Evolutionary conservation across 2,888 invertebrate genomes (phyloP).

Genomic region (Melinaea marsaeus): DNA sequence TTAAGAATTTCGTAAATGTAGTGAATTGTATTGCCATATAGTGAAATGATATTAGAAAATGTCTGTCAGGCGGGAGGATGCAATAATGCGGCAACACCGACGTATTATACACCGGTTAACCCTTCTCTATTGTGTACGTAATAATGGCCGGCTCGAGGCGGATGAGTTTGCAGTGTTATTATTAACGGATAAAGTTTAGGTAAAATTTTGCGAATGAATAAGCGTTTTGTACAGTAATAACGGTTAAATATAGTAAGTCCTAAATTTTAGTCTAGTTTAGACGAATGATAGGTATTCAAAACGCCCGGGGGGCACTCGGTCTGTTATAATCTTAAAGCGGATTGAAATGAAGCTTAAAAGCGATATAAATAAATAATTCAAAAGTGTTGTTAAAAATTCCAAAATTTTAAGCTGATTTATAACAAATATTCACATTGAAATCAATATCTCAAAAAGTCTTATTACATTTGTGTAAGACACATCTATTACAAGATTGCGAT

Average conservation of each 20-base stretch:
- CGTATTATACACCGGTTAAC: conserved; percentile 51
- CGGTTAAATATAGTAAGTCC: conserved; percentile 57
- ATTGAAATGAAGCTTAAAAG: background rate
- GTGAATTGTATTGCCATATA: conserved; percentile 70
- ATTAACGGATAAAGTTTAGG: conserved; percentile 50
- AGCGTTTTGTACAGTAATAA: conserved; percentile 75
- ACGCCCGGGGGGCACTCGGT: conserved; percentile 53
- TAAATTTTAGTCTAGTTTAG: conserved; percentile 64
- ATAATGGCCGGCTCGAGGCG: conserved; percentile 61
- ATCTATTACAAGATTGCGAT: conserved; percentile 10
- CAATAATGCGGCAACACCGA: conserved; percentile 51
- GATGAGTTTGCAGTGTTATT: conserved; percentile 37
- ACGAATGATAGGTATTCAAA: conserved; percentile 48
- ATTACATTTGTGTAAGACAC: conserved; percentile 9
- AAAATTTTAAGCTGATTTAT: too few relatives aligned
- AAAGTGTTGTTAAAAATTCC: too few relatives aligned
- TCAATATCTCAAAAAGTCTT: background rate
- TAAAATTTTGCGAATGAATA: conserved; percentile 69
- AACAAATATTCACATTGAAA: too few relatives aligned
- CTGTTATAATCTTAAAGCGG: conserved; percentile 1
- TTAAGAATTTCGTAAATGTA: conserved; percentile 66
- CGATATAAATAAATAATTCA: too few relatives aligned
- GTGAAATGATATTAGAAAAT: conserved; percentile 68
- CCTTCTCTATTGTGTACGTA: conserved; percentile 74
- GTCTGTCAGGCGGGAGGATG: conserved; percentile 70